Conservation (phyloP, 2,113 vertebrate genomes). For the Corynorhinus townsendii region DNA sequence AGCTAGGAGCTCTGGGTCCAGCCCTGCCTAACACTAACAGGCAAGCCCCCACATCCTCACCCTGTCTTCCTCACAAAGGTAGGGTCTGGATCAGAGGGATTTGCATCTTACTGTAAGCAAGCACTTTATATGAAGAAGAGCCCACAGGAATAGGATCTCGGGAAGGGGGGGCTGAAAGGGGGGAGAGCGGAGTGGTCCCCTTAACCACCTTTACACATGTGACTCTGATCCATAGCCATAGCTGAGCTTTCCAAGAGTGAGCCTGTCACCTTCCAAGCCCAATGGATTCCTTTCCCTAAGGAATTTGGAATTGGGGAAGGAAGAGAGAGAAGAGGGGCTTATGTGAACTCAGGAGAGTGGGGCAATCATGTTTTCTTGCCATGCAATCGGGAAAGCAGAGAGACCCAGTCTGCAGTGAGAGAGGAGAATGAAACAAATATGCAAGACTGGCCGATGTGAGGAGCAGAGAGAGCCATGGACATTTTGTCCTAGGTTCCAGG, state of each 20-base stretch:
- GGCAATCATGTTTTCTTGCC: neutral
- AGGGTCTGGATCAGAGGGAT: neutral
- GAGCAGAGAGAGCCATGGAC: neutral
- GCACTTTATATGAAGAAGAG: neutral
- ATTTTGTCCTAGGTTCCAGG: neutral
- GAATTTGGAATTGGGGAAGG: neutral
- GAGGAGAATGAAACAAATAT: neutral
- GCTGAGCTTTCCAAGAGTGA: neutral
- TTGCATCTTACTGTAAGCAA: neutral
- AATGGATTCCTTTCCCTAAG: neutral
- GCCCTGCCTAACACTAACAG: neutral
- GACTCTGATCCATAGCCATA: neutral
- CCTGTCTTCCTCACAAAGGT: neutral
- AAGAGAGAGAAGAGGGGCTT: neutral
- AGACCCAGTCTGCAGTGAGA: neutral
- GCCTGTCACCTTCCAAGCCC: neutral
- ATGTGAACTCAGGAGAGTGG: neutral
- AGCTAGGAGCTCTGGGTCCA: neutral
- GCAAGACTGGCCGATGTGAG: neutral
- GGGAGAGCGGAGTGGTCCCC: no score
- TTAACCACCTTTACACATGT: neutral
- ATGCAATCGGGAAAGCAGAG: neutral
- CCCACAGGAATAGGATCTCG: neutral
- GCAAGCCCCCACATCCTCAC: neutral
- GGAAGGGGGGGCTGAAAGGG: accelerated